Base-by-base conservation (phyloP, 2,888 invertebrate genomes). In the Tanaodytes sp. region DNA sequence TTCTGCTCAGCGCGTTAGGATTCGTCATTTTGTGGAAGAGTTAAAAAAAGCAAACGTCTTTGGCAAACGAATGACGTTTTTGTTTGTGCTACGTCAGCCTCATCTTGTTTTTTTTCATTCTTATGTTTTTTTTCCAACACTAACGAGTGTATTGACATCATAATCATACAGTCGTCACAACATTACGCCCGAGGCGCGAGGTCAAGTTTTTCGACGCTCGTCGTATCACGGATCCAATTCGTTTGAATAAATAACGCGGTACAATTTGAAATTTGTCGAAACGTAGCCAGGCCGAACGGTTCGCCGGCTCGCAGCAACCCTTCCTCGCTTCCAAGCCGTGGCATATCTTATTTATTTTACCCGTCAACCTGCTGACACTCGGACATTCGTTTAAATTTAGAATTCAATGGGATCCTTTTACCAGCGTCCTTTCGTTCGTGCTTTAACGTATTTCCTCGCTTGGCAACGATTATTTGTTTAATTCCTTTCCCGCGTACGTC, bases 351-450 rank as follows among this genome's bases (percentile, higher is more conserved):
- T 80, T 80, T 80, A 80, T 80, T 80, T 80, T 79, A 75, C 78
- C 79, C 79, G 79, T 80, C 80, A 79, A 76, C 77, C 73, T 74
- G 77, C 79, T 79, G 80, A 80, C 80, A 80, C 79, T 79, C 76
- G 79, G 80, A 80, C 80, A 80, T 79, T 79, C 80, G 79, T 84
- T 78, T 83, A 84, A 84, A 84, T 84, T 84, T 84, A 84, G 84
- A 83, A 84, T 84, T 84, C 84, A 84, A 84, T 84, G 83, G 84
- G 84, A 82, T 84, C 83, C 84, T 84, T 84, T 84, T 83, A 84
- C 80, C 79, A 75, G 73, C 77, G 76, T 75, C 78, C 79, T 80
- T 79, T 79, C 78, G 75, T 79, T 78, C 79, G 73, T 77, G 78
- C 77, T 77, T 80, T 77, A 75, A 78, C 79, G 79, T 79, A 81